Evolutionary conservation across 2,888 invertebrate species (phyloP), one percentile per base, ranked within the genome.

Genomic region (Hirudinaria manillensis): DNA sequence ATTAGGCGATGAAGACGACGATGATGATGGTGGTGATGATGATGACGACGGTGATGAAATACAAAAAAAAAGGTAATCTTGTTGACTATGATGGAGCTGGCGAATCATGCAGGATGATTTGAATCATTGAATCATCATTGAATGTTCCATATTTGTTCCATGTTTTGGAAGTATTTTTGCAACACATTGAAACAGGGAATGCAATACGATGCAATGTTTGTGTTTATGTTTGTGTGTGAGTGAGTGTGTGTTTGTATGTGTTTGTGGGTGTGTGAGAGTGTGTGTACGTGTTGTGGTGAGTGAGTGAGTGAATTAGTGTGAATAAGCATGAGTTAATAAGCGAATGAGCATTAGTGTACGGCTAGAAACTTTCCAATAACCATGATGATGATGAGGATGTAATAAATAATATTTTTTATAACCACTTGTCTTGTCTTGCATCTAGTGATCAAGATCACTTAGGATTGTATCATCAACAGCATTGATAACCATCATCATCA

Each of bases 11-110:
- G 45, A 45, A 10, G 45, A 45, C 45, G 45, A 29, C 3, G 61
- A 56, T 56, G 61, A 56, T 56, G 61, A 56, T 56, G 13, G 3
- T 56, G 61, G 27, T 13, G n/a, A 56, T 56, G 27, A 56, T 56
- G 61, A 24, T 56, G 61, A 24, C 27, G 27, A 13, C n/a, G 61
- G 13, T 56, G 61, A 56, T 56, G 61, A 56, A 24, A 3, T 3
- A 56, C 24, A 3, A 6, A 13, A 56, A 27, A 27, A 56, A 56
- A 24, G 61, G 27, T 56, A 13, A 56, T 56, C 4, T 6, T 13
- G 13, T 4, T 13, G 61, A 61, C 29, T 16, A 61, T 61, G 2
- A 21, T 61, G 29, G 21, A 16, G 45, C 45, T 7, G 10, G 13
- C 45, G 16, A 45, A 45, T 10, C 45, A 45, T 10, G 13, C 10